Conservation (phyloP, 2,113 vertebrate genomes). For the Pterocles burchelli region DNA sequence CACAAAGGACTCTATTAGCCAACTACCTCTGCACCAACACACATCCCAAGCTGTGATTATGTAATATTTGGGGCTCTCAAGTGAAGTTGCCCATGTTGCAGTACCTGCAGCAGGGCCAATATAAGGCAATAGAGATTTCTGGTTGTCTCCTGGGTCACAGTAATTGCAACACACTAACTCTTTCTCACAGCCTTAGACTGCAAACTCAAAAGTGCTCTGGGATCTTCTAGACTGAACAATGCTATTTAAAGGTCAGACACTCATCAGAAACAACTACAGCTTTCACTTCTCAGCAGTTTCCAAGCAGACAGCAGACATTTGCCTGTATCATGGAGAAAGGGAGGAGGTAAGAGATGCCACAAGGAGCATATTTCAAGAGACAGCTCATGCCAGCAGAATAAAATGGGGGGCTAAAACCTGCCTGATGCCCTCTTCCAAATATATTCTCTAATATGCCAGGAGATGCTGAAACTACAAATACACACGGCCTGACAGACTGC, state of each 20-base stretch:
- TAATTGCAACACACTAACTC: neutral
- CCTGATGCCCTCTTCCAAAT: neutral
- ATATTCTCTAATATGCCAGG: neutral
- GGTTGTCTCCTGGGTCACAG: neutral
- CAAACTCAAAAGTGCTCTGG: neutral
- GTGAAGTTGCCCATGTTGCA: neutral
- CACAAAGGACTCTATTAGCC: neutral
- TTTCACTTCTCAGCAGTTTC: neutral
- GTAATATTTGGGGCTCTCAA: neutral
- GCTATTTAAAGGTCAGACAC: conserved; percentile 1
- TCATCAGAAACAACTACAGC: neutral
- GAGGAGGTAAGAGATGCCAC: neutral
- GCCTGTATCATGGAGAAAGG: neutral
- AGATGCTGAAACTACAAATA: conserved; percentile 3
- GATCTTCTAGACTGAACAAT: neutral
- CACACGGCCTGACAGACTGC: neutral
- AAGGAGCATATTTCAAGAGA: neutral
- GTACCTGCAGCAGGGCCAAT: neutral
- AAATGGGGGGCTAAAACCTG: neutral
- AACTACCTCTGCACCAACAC: neutral
- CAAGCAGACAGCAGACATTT: neutral
- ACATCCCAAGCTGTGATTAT: fast-evolving
- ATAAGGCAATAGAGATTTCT: neutral
- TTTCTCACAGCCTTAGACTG: neutral
- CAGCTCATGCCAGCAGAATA: neutral